Evolutionary conservation across 1,140 invertebrate species (phyloP), one percentile per base, ranked within the genome.

Genomic region (Drosophila pseudoobscura): DNA sequence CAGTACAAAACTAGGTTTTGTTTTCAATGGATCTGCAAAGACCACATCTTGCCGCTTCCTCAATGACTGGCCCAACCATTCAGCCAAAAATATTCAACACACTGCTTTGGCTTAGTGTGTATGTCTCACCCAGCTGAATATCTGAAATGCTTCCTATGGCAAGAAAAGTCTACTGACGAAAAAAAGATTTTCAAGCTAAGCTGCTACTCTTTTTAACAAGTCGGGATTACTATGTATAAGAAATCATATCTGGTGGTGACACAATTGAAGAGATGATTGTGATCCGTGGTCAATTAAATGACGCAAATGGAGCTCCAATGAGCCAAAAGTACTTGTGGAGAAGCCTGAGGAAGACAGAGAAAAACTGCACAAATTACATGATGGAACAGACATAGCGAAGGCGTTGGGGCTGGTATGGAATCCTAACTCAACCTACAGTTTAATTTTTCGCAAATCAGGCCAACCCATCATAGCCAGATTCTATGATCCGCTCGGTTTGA

Each of bases 151-250:
- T 65, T 64, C 8, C 9, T 63, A 5, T 70, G 47, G 57, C 29
- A 53, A 0, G 6, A 62, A 1, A 22, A 29, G 6, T 44, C 45
- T 13, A 7, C 15, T 6, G 17, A 65, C 8, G 35, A 45, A 22
- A 22, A 65, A 1, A 11, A 61, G 2, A 43, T 51, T 2, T 68
- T 78, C 91, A 66, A 68, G 17, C 9, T 78, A 63, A 70, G 8
- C 70, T 58, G 78, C 84, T 11, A 68, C 80, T 6, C 90, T 73
- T 64, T 47, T 47, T 84, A 15, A 80, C 89, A 1, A 75, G 77
- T n/a, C 47, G 84, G 91, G 69, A 58, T 8, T 7, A 11, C 80
- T 59, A 24, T 43, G 49, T 13, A 4, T 49, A 7, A 47, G 46
- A 2, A 7, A 35, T 90, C 0, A 62, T 92, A 2, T 77, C 85